phyloP scores from a whole-genome alignment of 30 jellyfish, hydroid and myxozoan genomes.

The Aurelia coerulea region DNA sequence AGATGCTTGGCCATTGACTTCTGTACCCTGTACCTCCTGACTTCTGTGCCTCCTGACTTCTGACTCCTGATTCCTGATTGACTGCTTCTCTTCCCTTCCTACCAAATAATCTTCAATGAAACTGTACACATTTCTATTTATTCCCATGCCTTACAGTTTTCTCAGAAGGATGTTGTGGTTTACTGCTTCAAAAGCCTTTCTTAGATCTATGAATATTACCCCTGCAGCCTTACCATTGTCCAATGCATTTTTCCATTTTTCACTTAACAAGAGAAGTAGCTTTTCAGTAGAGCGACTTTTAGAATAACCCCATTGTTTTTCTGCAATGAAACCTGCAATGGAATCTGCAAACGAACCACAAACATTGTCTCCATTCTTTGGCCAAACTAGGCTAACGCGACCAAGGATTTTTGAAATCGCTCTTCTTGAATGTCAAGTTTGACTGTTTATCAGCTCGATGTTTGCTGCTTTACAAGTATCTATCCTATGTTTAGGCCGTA shows the following conservation, averaged over 20 bases:
- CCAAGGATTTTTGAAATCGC: no score
- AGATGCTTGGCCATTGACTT: constrained; percentile 23
- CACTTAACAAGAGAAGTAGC: constrained; percentile 5
- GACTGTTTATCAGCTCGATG: no score
- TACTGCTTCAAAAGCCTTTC: constrained; percentile 49
- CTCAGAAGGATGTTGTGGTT: constrained; percentile 29
- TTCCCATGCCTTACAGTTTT: constrained; percentile 6
- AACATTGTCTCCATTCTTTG: no score
- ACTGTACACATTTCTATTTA: background rate
- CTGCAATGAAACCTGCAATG: background rate
- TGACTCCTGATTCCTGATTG: no score
- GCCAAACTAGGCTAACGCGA: no score
- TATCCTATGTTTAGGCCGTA: no score
- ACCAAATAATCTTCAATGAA: background rate
- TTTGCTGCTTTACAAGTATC: no score
- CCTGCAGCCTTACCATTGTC: constrained; percentile 19
- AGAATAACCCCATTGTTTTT: constrained; percentile 20
- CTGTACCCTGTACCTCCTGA: background rate
- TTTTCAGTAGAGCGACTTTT: constrained; percentile 8
- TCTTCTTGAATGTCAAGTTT: no score
- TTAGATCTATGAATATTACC: constrained; percentile 16
- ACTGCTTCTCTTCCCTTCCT: background rate
- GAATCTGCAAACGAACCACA: no score
- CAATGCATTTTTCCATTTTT: constrained; percentile 13
- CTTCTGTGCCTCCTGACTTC: no score